Evolutionary conservation across 2,113 vertebrate genomes (phyloP).

Genomic region (Amphiprion percula): DNA sequence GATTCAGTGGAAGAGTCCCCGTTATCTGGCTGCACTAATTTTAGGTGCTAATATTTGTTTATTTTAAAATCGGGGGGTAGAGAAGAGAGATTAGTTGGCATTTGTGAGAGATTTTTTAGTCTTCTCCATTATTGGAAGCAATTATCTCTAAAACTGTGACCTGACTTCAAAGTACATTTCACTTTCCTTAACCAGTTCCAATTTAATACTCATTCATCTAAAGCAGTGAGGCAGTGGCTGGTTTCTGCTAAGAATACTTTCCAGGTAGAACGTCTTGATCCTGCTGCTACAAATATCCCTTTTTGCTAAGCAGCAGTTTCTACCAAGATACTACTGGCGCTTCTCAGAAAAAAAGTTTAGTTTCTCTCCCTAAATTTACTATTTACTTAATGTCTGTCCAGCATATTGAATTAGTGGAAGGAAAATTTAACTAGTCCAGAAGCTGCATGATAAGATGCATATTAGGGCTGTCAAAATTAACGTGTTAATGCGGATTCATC

Average conservation of each 20-base stretch:
- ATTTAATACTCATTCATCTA: not conserved
- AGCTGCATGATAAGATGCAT: not conserved
- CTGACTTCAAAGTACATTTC: slow-evolving; percentile 20
- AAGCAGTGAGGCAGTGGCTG: not conserved
- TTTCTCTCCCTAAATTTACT: not conserved
- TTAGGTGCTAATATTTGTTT: slow-evolving; percentile 40
- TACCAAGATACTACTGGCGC: not conserved
- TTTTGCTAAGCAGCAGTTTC: not conserved
- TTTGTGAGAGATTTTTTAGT: not conserved
- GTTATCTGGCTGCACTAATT: slow-evolving; percentile 35
- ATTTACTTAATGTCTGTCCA: slow-evolving; percentile 18
- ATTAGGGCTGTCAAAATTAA: too few relatives aligned
- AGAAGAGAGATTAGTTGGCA: not conserved
- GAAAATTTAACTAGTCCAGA: slow-evolving; percentile 23
- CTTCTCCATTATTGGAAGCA: not conserved
- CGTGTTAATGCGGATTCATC: too few relatives aligned
- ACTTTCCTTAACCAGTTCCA: not conserved
- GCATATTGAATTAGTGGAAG: slow-evolving; percentile 18
- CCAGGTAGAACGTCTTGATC: not conserved
- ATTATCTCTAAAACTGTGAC: not conserved
- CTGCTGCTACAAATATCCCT: not conserved
- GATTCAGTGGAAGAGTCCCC: slow-evolving; percentile 16
- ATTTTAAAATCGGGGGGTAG: not conserved
- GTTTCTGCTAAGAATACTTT: not conserved
- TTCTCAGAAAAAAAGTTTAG: not conserved